Evolutionary conservation across 2,113 vertebrate species (phyloP).

Genomic region (Zapornia atra): DNA sequence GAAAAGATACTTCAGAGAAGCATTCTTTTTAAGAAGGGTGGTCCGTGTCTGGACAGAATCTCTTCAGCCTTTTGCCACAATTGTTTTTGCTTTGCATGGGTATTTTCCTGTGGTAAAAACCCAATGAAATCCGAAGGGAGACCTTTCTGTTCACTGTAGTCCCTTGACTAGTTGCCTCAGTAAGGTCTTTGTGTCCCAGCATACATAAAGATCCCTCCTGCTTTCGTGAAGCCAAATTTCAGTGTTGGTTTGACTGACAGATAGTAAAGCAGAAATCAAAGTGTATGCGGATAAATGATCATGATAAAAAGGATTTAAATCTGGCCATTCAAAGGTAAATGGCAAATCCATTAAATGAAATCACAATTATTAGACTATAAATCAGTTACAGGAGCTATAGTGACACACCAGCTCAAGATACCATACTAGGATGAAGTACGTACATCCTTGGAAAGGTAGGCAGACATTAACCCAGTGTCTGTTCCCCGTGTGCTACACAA

Average conservation of each 20-base stretch:
- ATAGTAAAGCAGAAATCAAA: background rate
- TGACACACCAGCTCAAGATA: background rate
- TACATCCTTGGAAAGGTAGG: background rate
- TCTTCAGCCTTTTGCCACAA: background rate
- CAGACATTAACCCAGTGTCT: background rate
- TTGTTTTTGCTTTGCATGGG: background rate
- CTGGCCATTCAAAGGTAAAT: background rate
- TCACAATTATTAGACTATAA: background rate
- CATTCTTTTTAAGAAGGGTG: background rate
- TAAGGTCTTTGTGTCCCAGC: background rate
- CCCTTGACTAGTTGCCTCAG: background rate
- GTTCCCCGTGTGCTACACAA: rapidly evolving
- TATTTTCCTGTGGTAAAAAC: background rate
- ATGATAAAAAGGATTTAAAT: background rate
- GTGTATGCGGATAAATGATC: background rate
- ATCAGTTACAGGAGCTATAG: background rate
- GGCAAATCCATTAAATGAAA: background rate
- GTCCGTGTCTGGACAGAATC: background rate
- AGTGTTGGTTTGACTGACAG: background rate
- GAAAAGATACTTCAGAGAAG: background rate
- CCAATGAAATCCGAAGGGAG: background rate
- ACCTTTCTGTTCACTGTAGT: background rate
- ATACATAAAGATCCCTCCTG: background rate
- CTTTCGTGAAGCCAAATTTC: background rate
- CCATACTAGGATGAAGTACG: background rate